Base-by-base conservation (phyloP, 1,140 invertebrate species). In the Hylaeus anthracinus region DNA sequence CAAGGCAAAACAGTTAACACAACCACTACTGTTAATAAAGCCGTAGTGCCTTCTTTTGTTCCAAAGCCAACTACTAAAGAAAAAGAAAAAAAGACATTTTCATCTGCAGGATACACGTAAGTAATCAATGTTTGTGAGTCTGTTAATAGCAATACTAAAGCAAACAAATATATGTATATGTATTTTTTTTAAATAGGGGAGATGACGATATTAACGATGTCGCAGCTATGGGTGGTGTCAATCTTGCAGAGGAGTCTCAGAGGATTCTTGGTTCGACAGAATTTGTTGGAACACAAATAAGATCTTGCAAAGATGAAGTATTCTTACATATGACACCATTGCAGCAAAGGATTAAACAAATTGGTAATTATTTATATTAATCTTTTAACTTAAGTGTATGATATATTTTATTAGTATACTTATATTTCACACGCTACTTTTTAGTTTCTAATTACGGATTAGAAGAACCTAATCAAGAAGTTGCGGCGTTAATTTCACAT, bases 181-280 rank as follows among this genome's bases (percentile, higher is more conserved):
- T 60, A 58, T 43, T 66, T 70, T 37, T 58, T 1, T 45, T 53
- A 82, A 81, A 76, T 92, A 95, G 96, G 91, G 97, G 96, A 48
- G 98, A 98, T 92, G 98, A 99, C 93, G 98, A 98, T 92, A 99
- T 99, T 85, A 99, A 99, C 90, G 98, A 99, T 95, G 98, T 99
- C 1, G 98, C 98, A 41, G 98, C 98, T 6, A 99, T 99, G 98
- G 98, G 98, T 87, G 98, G 98, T 45, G 98, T 99, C n/a, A 99
- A 99, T 94, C 94, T 99, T 86, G 97, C 97, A 2, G 98, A 99
- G 94, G 98, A 99, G 94, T 97, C 97, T 71, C 98, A 99, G 91
- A 96, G 97, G 92, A 99, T 99, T 89, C 94, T 99, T 48, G 98
- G 98, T 3, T 97, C 97, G 4, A 98, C 98, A 5, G 98, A 99